Evolutionary conservation across 2,888 invertebrate species (phyloP), one percentile per base, ranked within the genome.

Genomic region (Ferrisia virgata): DNA sequence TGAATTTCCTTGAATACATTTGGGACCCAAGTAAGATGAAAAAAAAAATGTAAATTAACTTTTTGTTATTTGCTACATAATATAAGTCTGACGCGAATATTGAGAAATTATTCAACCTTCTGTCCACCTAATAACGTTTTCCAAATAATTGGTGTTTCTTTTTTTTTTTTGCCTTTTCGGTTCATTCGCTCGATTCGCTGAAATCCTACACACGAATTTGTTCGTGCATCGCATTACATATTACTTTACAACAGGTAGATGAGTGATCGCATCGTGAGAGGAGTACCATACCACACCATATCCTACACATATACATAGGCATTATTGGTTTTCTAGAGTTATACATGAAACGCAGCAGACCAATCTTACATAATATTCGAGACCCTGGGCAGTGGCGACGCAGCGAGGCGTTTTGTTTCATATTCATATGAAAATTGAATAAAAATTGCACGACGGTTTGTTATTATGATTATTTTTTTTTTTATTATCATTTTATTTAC

Each of bases 41-140:
- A n/a, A 22, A 53, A 22, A 58, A 64, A 64, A 64, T 64, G 64
- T 28, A 64, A 64, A 64, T 64, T 28, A 64, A 64, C 64, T 64
- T 64, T 18, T 64, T 15, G 28, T 25, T 5, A 11, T 1, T 58
- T 58, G 22, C n/a, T n/a, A n/a, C n/a, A n/a, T n/a, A n/a, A n/a
- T n/a, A n/a, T n/a, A n/a, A n/a, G n/a, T n/a, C n/a, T n/a, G n/a
- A 58, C 58, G 22, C 25, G 11, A 1, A 64, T 13, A 28, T 64
- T 64, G 31, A 64, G 28, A 64, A 64, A 64, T 64, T 64, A 64
- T 64, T 64, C 64, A 64, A 64, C 64, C 64, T 64, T 15, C 64
- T 64, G 64, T 64, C 64, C 64, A 64, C 64, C 64, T 64, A 64
- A n/a, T 64, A 64, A 64, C 64, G 64, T 64, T 64, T 64, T 64